These are phyloP conservation scores for Leptinotarsa juncta DNA, from an alignment of 2,888 invertebrate species.

Conservation along the genomic window DNA sequence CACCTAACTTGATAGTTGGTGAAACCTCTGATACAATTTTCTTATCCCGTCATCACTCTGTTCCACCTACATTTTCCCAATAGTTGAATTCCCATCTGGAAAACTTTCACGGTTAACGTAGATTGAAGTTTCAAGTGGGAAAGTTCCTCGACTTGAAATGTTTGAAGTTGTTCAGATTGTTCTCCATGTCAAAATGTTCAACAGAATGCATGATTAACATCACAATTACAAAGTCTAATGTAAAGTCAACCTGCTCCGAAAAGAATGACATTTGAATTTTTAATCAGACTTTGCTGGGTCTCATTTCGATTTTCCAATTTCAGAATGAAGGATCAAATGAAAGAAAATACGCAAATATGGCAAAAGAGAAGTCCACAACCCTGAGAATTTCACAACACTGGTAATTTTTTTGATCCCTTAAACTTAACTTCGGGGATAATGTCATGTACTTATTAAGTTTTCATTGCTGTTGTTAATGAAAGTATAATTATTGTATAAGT, in stretches of 20 bases:
- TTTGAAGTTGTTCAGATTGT: conserved; percentile 40
- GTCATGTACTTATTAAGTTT: too few relatives aligned
- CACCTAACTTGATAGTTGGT: background rate
- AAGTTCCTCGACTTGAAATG: conserved; percentile 22
- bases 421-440: too few relatives aligned
- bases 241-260: conserved; percentile 44
- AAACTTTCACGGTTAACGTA: conserved; percentile 25
- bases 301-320: background rate
- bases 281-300: conserved; percentile 46
- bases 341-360: background rate
- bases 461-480: too few relatives aligned
- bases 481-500: too few relatives aligned
- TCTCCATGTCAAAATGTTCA: conserved; percentile 43
- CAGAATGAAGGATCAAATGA: background rate
- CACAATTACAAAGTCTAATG: conserved; percentile 45
- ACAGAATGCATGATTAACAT: conserved; percentile 46
- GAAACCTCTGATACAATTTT: background rate
- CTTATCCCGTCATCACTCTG: background rate
- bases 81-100: conserved; percentile 16
- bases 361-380: too few relatives aligned
- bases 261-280: conserved; percentile 54
- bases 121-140: conserved; percentile 22
- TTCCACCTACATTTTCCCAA: background rate
- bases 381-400: too few relatives aligned
- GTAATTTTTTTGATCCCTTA: too few relatives aligned